Evolutionary conservation across 1,140 invertebrate genomes (phyloP), one percentile per base, ranked within the genome.

Genomic region (Papilio helenus): DNA sequence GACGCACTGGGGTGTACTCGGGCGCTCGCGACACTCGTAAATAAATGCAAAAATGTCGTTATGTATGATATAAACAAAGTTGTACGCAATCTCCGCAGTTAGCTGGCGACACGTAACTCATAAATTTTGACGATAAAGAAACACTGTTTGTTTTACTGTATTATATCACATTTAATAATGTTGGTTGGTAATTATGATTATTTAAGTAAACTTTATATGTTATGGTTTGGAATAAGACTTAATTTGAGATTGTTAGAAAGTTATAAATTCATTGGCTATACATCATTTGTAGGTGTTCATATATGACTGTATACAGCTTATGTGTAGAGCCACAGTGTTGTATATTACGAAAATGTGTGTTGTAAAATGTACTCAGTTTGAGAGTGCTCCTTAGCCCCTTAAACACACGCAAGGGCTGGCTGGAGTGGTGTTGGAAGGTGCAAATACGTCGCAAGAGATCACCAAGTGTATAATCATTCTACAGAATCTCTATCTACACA

Each of bases 351-450:
- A 68, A 68, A 68, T 68, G 26, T 61, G 58, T 61, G 58, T 68
- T 34, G 61, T 68, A 68, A 58, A 68, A 68, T 68, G 23, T 29
- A 68, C 61, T 68, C 61, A 68, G 23, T 68, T 16, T 68, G 61
- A 68, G 61, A 68, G 61, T 68, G 61, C 61, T 61, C 58, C 58
- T 68, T 16, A 29, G 61, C 26, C 61, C 26, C 61, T 68, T 29
- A 34, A 68, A 68, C 20, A 26, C 23, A 61, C 26, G 61, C 61
- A 68, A 68, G 61, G 61, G 61, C 26, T 29, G 61, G 26, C 61
- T 68, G 23, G 61, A 68, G 61, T 29, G 61, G 61, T 68, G 61
- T 68, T 68, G 61, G 61, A 68, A 68, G 61, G 61, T 68, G 61
- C 61, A 68, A 68, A 68, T 68, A 68, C 26, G 61, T 16, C 61